phyloP scores from a whole-genome alignment of 2,113 vertebrate species.

The Salvelinus fontinalis region DNA sequence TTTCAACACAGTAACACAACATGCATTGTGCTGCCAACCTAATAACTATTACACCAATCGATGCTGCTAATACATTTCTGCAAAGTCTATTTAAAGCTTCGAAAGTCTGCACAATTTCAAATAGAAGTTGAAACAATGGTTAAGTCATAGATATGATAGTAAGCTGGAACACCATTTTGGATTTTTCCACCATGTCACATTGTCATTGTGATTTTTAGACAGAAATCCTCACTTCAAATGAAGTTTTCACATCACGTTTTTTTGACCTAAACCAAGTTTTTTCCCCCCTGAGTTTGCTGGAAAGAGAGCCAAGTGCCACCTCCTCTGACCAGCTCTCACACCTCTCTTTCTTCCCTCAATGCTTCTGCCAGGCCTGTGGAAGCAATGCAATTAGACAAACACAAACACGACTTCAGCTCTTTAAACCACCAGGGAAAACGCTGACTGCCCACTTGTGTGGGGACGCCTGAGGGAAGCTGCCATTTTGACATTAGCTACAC shows the following conservation, averaged over 20 bases:
- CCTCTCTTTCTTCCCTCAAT: slow-evolving; percentile 11
- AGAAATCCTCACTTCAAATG: background rate
- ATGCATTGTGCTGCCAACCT: background rate
- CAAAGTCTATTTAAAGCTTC: no score
- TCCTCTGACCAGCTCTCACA: slow-evolving; percentile 6
- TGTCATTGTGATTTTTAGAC: background rate
- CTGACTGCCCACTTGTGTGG: slow-evolving; percentile 35
- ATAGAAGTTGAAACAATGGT: background rate
- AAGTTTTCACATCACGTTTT: background rate
- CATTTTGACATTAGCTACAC: background rate
- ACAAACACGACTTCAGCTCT: slow-evolving; percentile 58
- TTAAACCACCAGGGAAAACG: slow-evolving; percentile 51
- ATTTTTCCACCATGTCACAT: background rate
- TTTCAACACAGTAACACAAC: background rate
- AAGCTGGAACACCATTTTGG: background rate
- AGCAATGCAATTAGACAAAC: slow-evolving; percentile 75
- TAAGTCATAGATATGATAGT: background rate
- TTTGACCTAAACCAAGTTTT: background rate
- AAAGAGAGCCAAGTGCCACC: slow-evolving; percentile 18
- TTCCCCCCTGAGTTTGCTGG: background rate
- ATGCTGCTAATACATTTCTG: no score
- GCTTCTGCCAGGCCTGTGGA: slow-evolving; percentile 64
- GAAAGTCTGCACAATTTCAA: background rate
- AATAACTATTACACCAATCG: no score
- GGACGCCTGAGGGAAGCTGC: background rate